Percentiles rank a stretch among this genome's conserved stretches.
These are phyloP conservation scores for Xylocampa areola DNA, from an alignment of 2,888 invertebrate genomes.

Conservation along the genomic window DNA sequence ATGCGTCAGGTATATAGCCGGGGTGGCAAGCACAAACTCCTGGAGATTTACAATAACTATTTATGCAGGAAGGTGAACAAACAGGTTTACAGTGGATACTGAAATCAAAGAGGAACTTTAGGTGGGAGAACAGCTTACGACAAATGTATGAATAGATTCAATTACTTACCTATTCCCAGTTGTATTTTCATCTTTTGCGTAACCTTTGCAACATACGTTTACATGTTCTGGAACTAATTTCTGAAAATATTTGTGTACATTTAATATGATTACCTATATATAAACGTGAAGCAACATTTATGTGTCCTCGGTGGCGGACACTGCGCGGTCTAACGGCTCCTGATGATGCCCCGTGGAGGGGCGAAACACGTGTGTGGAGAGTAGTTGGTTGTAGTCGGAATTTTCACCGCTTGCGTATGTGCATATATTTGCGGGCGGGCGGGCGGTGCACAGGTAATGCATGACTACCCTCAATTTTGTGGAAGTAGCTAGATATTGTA, in stretches of 20 bases:
- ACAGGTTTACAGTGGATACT: slow-evolving; percentile 56
- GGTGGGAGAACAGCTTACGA: neutral
- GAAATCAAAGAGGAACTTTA: slow-evolving; percentile 15
- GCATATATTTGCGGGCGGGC: no score
- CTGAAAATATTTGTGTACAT: slow-evolving; percentile 42
- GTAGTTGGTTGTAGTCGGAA: no score
- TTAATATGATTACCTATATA: neutral
- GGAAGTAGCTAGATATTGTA: no score
- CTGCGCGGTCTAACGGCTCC: no score
- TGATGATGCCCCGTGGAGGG: no score
- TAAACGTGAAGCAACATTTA: neutral
- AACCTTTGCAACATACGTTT: slow-evolving; percentile 58
- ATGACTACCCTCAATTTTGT: no score
- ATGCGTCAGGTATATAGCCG: slow-evolving; percentile 47
- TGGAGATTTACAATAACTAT: slow-evolving; percentile 59
- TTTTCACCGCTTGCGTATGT: no score
- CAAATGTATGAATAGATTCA: neutral
- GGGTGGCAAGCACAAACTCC: slow-evolving; percentile 55
- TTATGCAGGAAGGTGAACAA: slow-evolving; percentile 55
- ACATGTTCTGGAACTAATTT: slow-evolving; percentile 44
- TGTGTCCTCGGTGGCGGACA: no score
- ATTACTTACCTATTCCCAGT: slow-evolving; percentile 40
- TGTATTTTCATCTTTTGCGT: slow-evolving; percentile 39
- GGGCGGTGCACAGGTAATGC: no score
- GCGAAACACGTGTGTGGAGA: no score